Evolutionary conservation across 2,113 vertebrate species (phyloP).

Genomic region (Channa argus): DNA sequence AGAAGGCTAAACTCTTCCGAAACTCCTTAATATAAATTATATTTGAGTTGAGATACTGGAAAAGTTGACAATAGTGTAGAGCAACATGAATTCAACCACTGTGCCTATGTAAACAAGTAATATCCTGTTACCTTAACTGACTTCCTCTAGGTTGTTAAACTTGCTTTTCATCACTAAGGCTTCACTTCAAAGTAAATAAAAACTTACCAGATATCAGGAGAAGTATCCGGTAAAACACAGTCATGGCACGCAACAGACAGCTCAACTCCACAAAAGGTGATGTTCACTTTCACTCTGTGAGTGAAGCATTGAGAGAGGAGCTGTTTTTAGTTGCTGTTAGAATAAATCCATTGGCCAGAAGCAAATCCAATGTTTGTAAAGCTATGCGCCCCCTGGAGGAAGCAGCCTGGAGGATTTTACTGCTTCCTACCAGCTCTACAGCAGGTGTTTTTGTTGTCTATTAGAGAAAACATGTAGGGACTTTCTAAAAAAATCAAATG

Average conservation of each 20-base stretch:
- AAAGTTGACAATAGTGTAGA: not conserved
- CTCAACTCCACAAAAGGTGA: conserved; percentile 30
- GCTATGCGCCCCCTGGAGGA: conserved; percentile 55
- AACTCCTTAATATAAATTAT: not conserved
- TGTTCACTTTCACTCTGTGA: conserved; percentile 35
- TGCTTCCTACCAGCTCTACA: too few species aligned
- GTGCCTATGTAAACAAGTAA: not conserved
- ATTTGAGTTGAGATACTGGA: not conserved
- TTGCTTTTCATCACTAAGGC: not conserved
- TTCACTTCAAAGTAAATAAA: conserved; percentile 12
- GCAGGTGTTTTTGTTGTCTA: too few species aligned
- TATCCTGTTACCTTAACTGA: not conserved
- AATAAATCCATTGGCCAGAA: conserved; percentile 72
- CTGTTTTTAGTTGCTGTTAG: conserved; percentile 69
- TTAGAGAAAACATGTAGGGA: too few species aligned
- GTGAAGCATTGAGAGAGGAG: conserved; percentile 27
- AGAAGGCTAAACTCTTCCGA: not conserved
- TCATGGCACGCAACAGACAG: conserved; percentile 65
- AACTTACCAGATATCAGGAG: conserved; percentile 80
- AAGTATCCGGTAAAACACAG: conserved; percentile 63
- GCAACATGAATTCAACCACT: not conserved
- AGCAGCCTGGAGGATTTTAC: not conserved
- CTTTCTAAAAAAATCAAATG: too few species aligned
- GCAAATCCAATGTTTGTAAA: conserved; percentile 63
- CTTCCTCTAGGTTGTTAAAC: not conserved